phyloP scores from a whole-genome alignment of 2,888 invertebrate genomes.

The Drosophila anceps region DNA sequence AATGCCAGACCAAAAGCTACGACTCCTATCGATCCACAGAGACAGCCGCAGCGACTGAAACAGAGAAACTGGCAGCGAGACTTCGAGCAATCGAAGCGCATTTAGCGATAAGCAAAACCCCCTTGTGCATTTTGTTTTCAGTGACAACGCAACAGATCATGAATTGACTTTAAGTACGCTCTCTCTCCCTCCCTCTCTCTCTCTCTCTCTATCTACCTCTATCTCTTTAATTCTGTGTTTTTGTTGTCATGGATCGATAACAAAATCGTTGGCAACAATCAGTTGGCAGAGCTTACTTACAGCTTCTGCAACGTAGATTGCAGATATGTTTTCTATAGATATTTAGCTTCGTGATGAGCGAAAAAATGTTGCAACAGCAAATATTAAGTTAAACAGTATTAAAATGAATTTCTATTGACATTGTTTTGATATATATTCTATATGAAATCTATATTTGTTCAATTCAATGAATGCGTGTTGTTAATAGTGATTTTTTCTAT shows the following conservation, averaged over 20 bases:
- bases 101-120: slow-evolving; percentile 60
- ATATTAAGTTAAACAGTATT: background rate
- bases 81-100: slow-evolving; percentile 22
- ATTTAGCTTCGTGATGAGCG: background rate
- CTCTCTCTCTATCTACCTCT: background rate
- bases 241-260: slow-evolving; percentile 27
- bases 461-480: background rate
- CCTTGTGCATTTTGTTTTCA: slow-evolving; percentile 37
- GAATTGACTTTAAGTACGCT: slow-evolving; percentile 19
- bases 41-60: slow-evolving; percentile 32
- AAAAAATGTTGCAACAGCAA: background rate
- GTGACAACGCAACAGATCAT: slow-evolving; percentile 31
- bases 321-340: slow-evolving; percentile 7
- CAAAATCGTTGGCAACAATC: slow-evolving; percentile 37
- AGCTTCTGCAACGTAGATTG: slow-evolving; percentile 11
- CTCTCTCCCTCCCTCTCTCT: background rate
- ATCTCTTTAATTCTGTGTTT: background rate
- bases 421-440: background rate
- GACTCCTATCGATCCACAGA: slow-evolving; percentile 21
- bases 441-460: background rate
- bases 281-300: slow-evolving; percentile 30
- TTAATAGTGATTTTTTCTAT: background rate
- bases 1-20: slow-evolving; percentile 64
- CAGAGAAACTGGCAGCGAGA: slow-evolving; percentile 28
- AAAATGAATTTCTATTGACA: background rate